These are phyloP conservation scores for Drosophila recens DNA, from an alignment of 2,888 invertebrate genomes.

Conservation along the genomic window DNA sequence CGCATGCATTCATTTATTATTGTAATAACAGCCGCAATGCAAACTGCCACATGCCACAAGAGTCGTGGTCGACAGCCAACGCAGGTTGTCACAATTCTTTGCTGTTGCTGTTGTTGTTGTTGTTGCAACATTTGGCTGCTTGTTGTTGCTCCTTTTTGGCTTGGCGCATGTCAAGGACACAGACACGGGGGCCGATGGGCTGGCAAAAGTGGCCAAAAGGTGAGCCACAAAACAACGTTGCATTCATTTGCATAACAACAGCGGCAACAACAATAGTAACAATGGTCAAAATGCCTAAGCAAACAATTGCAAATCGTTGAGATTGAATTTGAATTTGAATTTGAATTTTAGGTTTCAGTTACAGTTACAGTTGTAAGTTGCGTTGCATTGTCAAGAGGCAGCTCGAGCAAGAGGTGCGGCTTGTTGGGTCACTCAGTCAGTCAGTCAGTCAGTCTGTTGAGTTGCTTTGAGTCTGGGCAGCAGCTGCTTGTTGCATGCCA, in stretches of 20 bases:
- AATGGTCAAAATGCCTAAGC: conserved; percentile 54
- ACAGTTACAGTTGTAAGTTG: conserved; percentile 9
- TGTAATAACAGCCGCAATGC: conserved; percentile 8
- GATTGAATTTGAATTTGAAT: conserved; percentile 16
- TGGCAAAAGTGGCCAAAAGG: conserved; percentile 45
- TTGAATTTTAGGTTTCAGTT: conserved; percentile 5
- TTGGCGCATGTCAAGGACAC: conserved; percentile 63
- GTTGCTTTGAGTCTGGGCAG: conserved; percentile 1
- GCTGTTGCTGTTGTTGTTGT: too few relatives aligned
- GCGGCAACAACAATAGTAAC: background rate
- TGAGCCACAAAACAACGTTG: conserved; percentile 33
- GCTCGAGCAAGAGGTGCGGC: conserved; percentile 31
- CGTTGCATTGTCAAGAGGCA: conserved; percentile 30
- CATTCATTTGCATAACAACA: conserved; percentile 65
- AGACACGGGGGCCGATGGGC: conserved; percentile 33
- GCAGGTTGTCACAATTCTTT: conserved; percentile 26
- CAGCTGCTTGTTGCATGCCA: conserved; percentile 49
- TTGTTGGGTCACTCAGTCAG: conserved; percentile 19
- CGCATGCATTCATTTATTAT: conserved; percentile 35
- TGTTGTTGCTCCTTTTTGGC: conserved; percentile 14
- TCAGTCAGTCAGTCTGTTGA: conserved; percentile 18
- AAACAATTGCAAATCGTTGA: conserved; percentile 60
- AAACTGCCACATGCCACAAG: background rate
- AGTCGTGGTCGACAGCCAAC: conserved; percentile 27
- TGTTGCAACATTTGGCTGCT: conserved; percentile 26